phyloP scores from a whole-genome alignment of 1,140 invertebrate species.

The Stegodyphus dumicola region DNA sequence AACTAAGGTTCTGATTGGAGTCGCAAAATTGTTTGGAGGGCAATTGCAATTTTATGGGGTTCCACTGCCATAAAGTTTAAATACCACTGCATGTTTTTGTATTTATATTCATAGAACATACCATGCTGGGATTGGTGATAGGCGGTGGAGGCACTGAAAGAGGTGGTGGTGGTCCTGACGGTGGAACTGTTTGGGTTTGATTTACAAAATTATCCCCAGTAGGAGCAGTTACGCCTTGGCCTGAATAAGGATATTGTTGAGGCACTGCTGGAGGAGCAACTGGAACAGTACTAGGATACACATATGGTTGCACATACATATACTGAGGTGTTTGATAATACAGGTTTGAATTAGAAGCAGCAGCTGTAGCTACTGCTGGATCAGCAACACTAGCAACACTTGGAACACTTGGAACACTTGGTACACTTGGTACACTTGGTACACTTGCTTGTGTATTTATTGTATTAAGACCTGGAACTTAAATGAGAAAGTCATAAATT shows the following conservation, averaged over 20 bases:
- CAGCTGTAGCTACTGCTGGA: background rate
- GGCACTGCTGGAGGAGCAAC: constrained; percentile 25
- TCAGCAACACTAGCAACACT: background rate
- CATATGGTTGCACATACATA: constrained; percentile 52
- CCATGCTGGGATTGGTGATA: constrained; percentile 14
- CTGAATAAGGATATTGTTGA: background rate
- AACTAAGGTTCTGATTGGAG: too few species aligned
- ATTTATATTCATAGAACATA: background rate
- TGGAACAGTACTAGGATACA: constrained; percentile 35
- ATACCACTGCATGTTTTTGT: background rate
- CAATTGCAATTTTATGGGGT: background rate
- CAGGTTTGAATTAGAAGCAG: constrained; percentile 5
- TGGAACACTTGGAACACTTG: background rate
- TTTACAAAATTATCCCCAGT: too few species aligned
- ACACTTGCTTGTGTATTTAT: background rate
- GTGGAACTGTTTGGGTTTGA: too few species aligned
- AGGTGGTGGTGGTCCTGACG: background rate
- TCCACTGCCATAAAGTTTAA: background rate
- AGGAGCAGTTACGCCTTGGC: too few species aligned
- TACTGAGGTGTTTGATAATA: constrained; percentile 37
- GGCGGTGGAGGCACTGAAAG: background rate
- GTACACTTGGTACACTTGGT: background rate
- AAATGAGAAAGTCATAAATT: background rate
- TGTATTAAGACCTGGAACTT: background rate
- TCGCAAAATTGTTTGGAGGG: too few species aligned